Evolutionary conservation across 2,888 invertebrate genomes (phyloP).

Genomic region (Dastarcus helophoroides): DNA sequence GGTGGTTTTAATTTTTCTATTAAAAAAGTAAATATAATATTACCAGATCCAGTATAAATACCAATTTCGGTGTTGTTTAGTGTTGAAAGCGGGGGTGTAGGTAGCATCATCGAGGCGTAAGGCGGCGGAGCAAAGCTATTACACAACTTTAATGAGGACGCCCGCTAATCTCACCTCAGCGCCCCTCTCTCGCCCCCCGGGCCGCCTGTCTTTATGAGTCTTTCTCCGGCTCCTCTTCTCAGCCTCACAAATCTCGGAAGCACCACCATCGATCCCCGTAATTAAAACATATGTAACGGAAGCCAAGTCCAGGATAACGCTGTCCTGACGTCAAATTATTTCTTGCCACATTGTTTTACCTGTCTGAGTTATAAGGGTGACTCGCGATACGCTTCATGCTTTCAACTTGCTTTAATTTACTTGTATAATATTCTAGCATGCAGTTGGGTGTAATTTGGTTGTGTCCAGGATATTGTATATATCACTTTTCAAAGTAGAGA

Average conservation of each 20-base stretch:
- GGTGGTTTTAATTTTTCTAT: too few relatives aligned
- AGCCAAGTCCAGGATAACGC: constrained; percentile 2
- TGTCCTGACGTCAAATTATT: too few relatives aligned
- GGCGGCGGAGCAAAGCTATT: constrained; percentile 36
- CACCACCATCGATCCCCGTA: constrained; percentile 34
- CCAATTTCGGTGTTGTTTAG: too few relatives aligned
- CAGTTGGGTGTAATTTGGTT: too few relatives aligned
- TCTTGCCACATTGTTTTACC: constrained; percentile 9
- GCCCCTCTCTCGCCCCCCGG: constrained; percentile 16
- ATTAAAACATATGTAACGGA: constrained; percentile 37
- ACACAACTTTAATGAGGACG: constrained; percentile 37
- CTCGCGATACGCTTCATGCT: constrained; percentile 7
- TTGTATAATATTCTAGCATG: too few relatives aligned
- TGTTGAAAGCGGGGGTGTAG: constrained; percentile 27
- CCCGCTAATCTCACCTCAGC: constrained; percentile 31
- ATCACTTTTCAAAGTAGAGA: too few relatives aligned
- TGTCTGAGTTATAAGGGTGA: constrained; percentile 12
- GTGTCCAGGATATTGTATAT: too few relatives aligned
- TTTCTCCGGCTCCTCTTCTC: constrained; percentile 11
- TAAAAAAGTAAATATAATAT: too few relatives aligned
- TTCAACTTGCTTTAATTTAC: too few relatives aligned
- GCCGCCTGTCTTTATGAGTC: constrained; percentile 23
- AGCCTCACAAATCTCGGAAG: constrained; percentile 32
- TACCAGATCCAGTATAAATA: too few relatives aligned
- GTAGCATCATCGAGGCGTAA: constrained; percentile 31